Conservation (phyloP, 2,113 vertebrate species). For the Cyphomyrus plagiostoma region DNA sequence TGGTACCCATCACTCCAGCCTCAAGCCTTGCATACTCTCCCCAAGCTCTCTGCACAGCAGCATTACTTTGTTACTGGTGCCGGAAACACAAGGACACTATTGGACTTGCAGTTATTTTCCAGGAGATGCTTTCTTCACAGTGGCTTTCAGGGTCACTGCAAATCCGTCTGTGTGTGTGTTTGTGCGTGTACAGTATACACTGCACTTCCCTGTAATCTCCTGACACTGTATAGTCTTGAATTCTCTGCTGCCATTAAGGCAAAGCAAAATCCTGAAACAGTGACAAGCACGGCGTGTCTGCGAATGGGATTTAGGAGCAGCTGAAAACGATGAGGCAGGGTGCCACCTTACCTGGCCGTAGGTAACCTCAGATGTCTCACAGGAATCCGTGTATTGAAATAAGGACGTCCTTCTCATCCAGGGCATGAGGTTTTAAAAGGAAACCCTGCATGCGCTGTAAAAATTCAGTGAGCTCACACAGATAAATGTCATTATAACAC, state of each 20-base stretch:
- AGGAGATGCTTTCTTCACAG: background rate
- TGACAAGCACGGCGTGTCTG: background rate
- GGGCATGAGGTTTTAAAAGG: background rate
- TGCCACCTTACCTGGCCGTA: background rate
- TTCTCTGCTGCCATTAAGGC: background rate
- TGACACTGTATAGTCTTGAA: background rate
- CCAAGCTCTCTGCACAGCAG: background rate
- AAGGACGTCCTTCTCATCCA: background rate
- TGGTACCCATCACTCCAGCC: background rate
- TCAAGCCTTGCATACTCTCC: background rate
- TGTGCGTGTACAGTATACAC: background rate
- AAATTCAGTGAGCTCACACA: background rate
- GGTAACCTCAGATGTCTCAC: background rate
- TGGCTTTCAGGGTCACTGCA: background rate
- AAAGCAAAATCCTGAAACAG: background rate
- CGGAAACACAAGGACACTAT: background rate
- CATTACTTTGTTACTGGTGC: background rate
- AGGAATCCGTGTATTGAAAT: background rate
- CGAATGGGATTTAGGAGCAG: background rate
- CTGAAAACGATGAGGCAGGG: background rate
- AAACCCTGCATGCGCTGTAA: background rate
- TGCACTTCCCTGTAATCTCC: background rate
- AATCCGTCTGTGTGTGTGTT: background rate
- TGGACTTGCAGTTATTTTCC: background rate
- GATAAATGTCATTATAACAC: background rate